A percentile compares a stretch with the other conserved stretches of the same genome.
Conservation (phyloP, 2,797 vertebrate species). For the Denticeps clupeoides region DNA sequence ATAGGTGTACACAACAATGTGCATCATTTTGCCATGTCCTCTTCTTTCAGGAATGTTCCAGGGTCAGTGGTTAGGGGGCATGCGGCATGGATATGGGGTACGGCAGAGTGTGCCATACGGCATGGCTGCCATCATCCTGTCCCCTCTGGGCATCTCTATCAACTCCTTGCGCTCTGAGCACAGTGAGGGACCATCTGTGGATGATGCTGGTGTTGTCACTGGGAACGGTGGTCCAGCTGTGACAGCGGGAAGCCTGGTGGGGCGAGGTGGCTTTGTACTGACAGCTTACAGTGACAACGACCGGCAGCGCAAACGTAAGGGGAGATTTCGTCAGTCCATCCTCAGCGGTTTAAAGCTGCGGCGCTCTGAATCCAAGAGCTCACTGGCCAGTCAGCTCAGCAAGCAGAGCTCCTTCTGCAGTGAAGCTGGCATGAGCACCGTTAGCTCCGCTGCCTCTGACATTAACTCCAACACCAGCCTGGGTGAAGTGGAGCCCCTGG, state of each 20-base stretch:
- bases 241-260: constrained; percentile 68
- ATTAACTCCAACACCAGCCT: constrained; percentile 90
- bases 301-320: constrained; percentile 83
- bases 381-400: constrained; percentile 92
- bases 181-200: constrained; percentile 76
- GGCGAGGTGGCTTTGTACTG: constrained; percentile 86
- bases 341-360: constrained; percentile 90
- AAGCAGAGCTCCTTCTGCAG: constrained; percentile 98
- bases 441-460: constrained; percentile 91
- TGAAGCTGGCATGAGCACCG: constrained; percentile 91
- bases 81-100: constrained; percentile 93
- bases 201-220: constrained; percentile 53
- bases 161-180: constrained; percentile 94
- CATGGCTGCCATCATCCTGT: constrained; percentile 97
- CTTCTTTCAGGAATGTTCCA: constrained; percentile 78
- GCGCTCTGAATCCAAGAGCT: constrained; percentile 94
- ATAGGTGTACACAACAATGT: too few species aligned
- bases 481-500: constrained; percentile 80
- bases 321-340: constrained; percentile 90
- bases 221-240: constrained; percentile 67
- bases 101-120: constrained; percentile 96
- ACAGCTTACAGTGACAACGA: constrained; percentile 84
- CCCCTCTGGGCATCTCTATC: constrained; percentile 93
- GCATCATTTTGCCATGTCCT: constrained; percentile 11
- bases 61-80: constrained; percentile 90